Percentiles rank a stretch among this genome's conserved stretches.
Evolutionary conservation across 2,797 vertebrate genomes (phyloP).

Genomic region (Myotis findleyi): DNA sequence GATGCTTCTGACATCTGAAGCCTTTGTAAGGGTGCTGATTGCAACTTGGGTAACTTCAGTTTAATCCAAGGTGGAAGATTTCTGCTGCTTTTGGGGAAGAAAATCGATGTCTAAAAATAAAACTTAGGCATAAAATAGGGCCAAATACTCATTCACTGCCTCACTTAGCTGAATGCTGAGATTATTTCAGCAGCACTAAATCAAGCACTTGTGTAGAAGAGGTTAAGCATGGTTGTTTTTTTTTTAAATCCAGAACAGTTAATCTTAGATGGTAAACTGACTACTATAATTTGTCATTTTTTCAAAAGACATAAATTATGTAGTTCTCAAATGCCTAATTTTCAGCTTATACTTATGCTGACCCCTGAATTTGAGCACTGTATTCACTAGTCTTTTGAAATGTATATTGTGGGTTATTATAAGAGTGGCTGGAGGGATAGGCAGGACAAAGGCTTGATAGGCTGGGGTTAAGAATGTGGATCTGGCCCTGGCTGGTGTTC

Average conservation of each 20-base stretch:
- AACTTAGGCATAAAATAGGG: constrained; percentile 78
- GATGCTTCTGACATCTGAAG: constrained; percentile 68
- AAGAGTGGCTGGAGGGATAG: background rate
- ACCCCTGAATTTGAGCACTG: background rate
- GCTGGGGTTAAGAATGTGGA: background rate
- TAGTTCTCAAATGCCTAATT: constrained; percentile 54
- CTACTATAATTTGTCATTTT: constrained; percentile 77
- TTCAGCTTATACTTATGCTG: constrained; percentile 52
- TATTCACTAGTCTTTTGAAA: constrained; percentile 27
- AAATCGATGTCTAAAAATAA: constrained; percentile 81
- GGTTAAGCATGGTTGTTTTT: constrained; percentile 56
- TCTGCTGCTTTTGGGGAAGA: constrained; percentile 57
- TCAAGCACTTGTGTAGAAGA: constrained; percentile 76
- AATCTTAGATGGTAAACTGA: constrained; percentile 74
- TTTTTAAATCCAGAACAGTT: constrained; percentile 39
- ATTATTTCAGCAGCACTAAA: constrained; percentile 79
- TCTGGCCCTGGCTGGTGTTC: no score
- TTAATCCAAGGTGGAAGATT: constrained; percentile 77
- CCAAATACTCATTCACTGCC: constrained; percentile 80
- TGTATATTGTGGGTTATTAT: background rate
- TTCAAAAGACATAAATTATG: constrained; percentile 69
- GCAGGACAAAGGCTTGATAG: background rate
- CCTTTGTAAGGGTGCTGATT: constrained; percentile 75
- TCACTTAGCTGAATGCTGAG: constrained; percentile 78
- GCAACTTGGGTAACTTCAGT: constrained; percentile 65